phyloP scores from a whole-genome alignment of 2,888 invertebrate genomes.

The Bhutanitis thaidina region DNA sequence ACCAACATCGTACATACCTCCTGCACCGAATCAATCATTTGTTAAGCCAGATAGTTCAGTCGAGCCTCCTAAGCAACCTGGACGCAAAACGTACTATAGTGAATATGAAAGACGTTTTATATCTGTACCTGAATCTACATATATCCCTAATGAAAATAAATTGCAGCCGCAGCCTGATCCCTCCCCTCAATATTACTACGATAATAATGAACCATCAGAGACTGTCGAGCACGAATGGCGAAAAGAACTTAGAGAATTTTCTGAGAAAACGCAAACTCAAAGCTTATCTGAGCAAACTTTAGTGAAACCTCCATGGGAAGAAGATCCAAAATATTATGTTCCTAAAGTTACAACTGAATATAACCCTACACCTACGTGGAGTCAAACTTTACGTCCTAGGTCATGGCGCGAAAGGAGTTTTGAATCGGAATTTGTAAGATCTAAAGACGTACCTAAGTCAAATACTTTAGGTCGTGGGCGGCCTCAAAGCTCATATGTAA shows the following conservation, averaged over 20 bases:
- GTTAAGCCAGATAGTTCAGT: slow-evolving; percentile 48
- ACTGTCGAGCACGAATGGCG: slow-evolving; percentile 70
- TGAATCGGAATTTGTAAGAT: slow-evolving; percentile 60
- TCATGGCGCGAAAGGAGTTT: slow-evolving; percentile 71
- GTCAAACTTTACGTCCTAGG: slow-evolving; percentile 67
- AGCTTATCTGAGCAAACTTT: slow-evolving; percentile 45
- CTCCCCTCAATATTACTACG: slow-evolving; percentile 69
- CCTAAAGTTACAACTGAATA: slow-evolving; percentile 43
- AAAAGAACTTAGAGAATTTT: slow-evolving; percentile 70
- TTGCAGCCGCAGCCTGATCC: slow-evolving; percentile 67
- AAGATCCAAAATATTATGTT: slow-evolving; percentile 53
- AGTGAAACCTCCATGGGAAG: slow-evolving; percentile 67
- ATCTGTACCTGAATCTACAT: slow-evolving; percentile 68
- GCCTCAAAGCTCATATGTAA: slow-evolving; percentile 59
- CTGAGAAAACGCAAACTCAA: slow-evolving; percentile 63
- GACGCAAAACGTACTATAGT: slow-evolving; percentile 72
- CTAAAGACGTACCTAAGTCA: slow-evolving; percentile 67
- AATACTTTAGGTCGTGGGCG: slow-evolving; percentile 64
- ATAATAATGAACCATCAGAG: slow-evolving; percentile 63
- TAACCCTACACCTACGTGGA: slow-evolving; percentile 67
- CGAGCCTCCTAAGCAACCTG: slow-evolving; percentile 52
- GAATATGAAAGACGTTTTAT: slow-evolving; percentile 74
- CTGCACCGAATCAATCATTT: slow-evolving; percentile 72
- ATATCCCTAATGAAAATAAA: slow-evolving; percentile 64
- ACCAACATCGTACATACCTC: slow-evolving; percentile 65